A percentile compares a stretch with the other conserved stretches of the same genome.
Conservation (phyloP, 2,888 invertebrate species). For the Tenthredo scrophulariae region DNA sequence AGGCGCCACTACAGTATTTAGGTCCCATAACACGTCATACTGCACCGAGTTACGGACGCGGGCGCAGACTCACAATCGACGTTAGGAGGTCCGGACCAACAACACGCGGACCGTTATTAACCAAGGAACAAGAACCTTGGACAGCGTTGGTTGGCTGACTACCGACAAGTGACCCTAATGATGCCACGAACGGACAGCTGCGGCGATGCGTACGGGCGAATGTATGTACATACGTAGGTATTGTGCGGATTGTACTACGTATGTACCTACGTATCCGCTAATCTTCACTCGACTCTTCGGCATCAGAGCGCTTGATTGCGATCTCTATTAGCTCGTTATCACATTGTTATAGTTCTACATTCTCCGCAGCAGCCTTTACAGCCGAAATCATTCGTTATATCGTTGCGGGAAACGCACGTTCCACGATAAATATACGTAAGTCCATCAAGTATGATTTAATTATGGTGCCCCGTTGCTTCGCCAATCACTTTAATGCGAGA, state of each 20-base stretch:
- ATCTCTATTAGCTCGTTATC: not conserved
- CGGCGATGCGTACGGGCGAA: slow-evolving; percentile 19
- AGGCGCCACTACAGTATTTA: slow-evolving; percentile 10
- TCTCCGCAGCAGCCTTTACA: not conserved
- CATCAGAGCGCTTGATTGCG: slow-evolving; percentile 11
- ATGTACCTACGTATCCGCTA: not conserved
- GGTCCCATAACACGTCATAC: not conserved
- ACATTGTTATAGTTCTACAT: not conserved
- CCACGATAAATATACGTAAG: not conserved
- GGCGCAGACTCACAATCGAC: not conserved
- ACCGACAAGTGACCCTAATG: slow-evolving; percentile 71
- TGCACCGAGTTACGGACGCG: not conserved
- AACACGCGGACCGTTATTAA: slow-evolving; percentile 54
- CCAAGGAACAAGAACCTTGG: slow-evolving; percentile 72
- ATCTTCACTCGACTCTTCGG: not conserved
- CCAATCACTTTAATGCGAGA: not conserved
- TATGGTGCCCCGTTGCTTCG: not conserved
- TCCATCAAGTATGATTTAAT: not conserved
- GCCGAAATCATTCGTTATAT: not conserved
- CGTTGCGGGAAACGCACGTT: not conserved
- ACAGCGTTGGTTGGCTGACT: slow-evolving; percentile 68
- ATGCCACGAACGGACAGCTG: slow-evolving; percentile 58
- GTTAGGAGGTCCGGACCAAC: not conserved
- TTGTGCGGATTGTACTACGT: slow-evolving; percentile 17
- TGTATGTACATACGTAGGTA: not conserved